Base-by-base conservation (phyloP, 1,140 invertebrate species). In the Thalassaphorura encarpata region DNA sequence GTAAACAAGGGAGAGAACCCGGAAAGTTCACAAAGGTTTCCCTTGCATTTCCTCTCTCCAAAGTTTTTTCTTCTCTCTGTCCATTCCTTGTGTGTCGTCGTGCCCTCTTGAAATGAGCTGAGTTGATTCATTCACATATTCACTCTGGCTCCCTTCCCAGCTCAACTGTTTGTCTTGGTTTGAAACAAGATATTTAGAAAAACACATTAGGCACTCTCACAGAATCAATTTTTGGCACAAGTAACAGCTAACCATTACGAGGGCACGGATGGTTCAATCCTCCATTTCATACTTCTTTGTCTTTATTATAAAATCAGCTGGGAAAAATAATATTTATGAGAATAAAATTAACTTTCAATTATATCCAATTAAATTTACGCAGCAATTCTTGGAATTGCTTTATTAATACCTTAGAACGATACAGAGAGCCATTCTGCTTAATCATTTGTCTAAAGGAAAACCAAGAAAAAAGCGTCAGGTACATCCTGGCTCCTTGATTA, bases 221-320 rank as follows among this genome's bases (percentile, higher is more conserved):
- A 54, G 53, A 54, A 54, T 54, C 53, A 54, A 54, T 54, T 54
- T 47, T 47, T 54, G 53, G 53, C 53, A 54, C 39, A 3, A 13
- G 18, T 18, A 24, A 23, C 16, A 24, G 8, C 18, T n/a, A n/a
- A n/a, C n/a, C n/a, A n/a, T n/a, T n/a, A 31, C 3, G n/a, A 5
- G 33, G 29, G 3, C 27, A 15, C 3, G 48, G 19, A 33, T 31
- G 16, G 5, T 13, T 15, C 15, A 29, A n/a, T 6, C 24, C 18
- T n/a, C n/a, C 33, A 8, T 11, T 6, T 13, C 13, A 47, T 13
- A 47, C 45, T 26, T 26, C 24, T 13, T 43, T 5, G 41, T 6
- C 18, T 19, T 11, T 19, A 42, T 47, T 47, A 26, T 11, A 5
- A 47, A 18, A 36, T 11, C 8, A 36, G 45, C 21, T 13, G 8